Conservation (phyloP, 1,140 invertebrate species). For the Cotesia vestalis region DNA sequence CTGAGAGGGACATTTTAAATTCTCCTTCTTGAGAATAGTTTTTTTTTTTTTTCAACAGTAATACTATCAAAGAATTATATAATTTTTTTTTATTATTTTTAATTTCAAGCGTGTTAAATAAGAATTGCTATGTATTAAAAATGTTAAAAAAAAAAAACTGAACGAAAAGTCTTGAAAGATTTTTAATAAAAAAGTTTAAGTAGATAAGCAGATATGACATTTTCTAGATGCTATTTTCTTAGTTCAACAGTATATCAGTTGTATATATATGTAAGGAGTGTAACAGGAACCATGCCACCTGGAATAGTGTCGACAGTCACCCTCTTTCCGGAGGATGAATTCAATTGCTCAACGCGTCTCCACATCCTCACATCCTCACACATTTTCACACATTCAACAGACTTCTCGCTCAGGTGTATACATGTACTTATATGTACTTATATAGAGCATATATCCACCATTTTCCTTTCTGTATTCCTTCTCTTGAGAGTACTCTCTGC, state of each 20-base stretch:
- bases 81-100: too few relatives aligned
- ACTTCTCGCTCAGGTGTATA: too few relatives aligned
- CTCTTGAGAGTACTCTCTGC: not conserved
- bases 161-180: not conserved
- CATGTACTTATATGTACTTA: too few relatives aligned
- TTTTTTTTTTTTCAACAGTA: too few relatives aligned
- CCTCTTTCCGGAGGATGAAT: slow-evolving; percentile 26
- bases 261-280: slow-evolving; percentile 5
- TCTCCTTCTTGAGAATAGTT: too few relatives aligned
- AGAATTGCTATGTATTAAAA: too few relatives aligned
- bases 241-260: slow-evolving; percentile 12
- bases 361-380: slow-evolving; percentile 29
- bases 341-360: slow-evolving; percentile 31
- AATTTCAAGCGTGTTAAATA: too few relatives aligned
- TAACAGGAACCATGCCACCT: slow-evolving; percentile 23
- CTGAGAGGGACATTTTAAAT: slow-evolving; percentile 14
- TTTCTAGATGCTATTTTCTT: slow-evolving; percentile 18
- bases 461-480: slow-evolving; percentile 15
- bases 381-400: not conserved
- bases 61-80: too few relatives aligned
- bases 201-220: not conserved
- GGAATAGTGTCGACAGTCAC: slow-evolving; percentile 26
- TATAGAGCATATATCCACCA: not conserved
- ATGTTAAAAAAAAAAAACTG: not conserved
- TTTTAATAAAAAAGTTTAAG: too few relatives aligned